phyloP scores from a whole-genome alignment of 1,140 invertebrate genomes.

The Phymorhynchus buccinoides region DNA sequence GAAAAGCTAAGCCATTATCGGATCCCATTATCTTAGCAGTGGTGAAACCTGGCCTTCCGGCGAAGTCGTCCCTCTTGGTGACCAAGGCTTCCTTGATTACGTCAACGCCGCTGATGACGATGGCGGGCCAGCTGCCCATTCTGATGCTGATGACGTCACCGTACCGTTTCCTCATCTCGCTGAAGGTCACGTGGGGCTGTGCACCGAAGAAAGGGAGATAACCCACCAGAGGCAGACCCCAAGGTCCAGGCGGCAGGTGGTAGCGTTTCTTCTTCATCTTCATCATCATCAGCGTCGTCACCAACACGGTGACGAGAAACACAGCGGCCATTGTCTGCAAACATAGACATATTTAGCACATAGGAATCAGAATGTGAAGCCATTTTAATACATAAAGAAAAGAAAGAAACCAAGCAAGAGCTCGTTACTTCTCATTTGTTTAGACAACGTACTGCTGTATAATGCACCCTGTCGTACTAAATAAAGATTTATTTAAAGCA shows the following conservation, averaged over 20 bases:
- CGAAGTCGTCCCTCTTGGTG: conserved; percentile 49
- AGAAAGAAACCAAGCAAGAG: no score
- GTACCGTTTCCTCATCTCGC: conserved; percentile 41
- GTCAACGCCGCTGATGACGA: conserved; percentile 52
- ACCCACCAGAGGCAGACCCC: conserved; percentile 58
- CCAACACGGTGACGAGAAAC: conserved; percentile 4
- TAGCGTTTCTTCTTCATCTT: conserved; percentile 14
- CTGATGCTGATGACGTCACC: conserved; percentile 55
- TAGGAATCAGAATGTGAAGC: no score
- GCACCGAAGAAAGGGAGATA: conserved; percentile 56
- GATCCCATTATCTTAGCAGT: conserved; percentile 36
- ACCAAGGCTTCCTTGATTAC: conserved; percentile 50
- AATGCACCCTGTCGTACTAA: no score
- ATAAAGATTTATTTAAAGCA: no score
- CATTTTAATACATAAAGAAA: no score
- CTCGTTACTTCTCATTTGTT: no score
- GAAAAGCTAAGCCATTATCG: conserved; percentile 37
- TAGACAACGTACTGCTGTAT: no score
- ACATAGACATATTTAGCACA: no score
- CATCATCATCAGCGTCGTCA: neutral
- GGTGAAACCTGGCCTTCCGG: conserved; percentile 52
- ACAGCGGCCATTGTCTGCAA: conserved; percentile 2
- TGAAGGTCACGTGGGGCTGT: conserved; percentile 40
- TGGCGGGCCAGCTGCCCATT: conserved; percentile 53
- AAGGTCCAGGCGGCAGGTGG: conserved; percentile 57